These are phyloP conservation scores for Elgonia sp. DNA, from an alignment of 2,888 invertebrate species.

Conservation along the genomic window DNA sequence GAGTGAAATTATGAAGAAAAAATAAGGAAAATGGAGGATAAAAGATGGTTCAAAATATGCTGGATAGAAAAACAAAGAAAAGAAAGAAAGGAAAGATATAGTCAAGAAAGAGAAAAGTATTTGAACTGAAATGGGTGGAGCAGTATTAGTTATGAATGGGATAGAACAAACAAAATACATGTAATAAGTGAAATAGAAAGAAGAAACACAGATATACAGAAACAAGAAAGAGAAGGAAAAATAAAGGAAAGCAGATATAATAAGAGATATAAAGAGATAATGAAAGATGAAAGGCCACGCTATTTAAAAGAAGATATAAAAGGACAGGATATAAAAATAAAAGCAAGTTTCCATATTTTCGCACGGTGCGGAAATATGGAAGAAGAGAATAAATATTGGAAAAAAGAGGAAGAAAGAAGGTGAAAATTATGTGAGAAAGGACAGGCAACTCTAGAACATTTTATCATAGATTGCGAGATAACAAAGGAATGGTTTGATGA, in stretches of 20 bases:
- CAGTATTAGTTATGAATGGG: background rate
- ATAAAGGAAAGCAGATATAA: background rate
- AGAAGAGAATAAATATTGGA: background rate
- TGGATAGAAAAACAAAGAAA: background rate
- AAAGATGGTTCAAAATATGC: background rate
- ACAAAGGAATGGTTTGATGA: background rate
- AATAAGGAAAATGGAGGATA: background rate
- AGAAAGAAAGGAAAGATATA: background rate
- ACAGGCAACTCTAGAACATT: background rate
- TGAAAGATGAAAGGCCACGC: background rate
- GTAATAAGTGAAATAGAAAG: background rate
- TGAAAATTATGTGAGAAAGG: background rate
- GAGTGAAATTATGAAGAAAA: slow-evolving; percentile 13
- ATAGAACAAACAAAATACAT: background rate
- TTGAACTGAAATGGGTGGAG: slow-evolving; percentile 18
- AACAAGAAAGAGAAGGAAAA: background rate
- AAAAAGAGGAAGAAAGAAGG: background rate
- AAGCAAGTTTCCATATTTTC: no score
- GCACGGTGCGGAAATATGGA: slow-evolving; percentile 2
- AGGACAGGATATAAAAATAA: background rate
- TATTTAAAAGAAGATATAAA: background rate
- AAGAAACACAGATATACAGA: background rate
- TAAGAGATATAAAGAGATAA: background rate
- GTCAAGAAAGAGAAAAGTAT: slow-evolving; percentile 7
- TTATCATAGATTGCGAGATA: background rate